Evolutionary conservation across 2,113 vertebrate genomes (phyloP), one percentile per base, ranked within the genome.

Genomic region (Alouatta palliata): DNA sequence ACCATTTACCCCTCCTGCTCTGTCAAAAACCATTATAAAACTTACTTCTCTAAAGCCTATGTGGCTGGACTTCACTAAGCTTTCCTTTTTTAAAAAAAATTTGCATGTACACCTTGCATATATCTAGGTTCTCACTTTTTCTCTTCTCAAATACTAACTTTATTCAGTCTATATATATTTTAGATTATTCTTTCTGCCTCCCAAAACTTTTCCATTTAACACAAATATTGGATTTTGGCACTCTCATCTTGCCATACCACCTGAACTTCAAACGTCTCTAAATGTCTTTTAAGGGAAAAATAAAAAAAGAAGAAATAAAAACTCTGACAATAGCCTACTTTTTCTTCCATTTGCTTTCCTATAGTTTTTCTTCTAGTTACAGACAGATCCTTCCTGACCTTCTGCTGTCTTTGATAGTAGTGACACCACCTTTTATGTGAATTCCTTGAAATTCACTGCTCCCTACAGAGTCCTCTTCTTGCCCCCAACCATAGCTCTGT

Each of bases 231-330:
- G 66, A 52, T 66, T 94, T 84, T 49, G 90, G 81, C 21, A 70
- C 14, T 61, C 25, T 83, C 23, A 58, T 35, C 66, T 91, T 87
- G 40, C n/a, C 13, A 87, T 7, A 47, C 2, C 37, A 32, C 32
- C 25, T 40, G 40, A 92, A 40, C 52, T 87, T 75, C 54, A 96
- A 70, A 76, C 4, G n/a, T 56, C 40, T 81, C 40, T 56, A 82
- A 91, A 45, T 25, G 43, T 8, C 45, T 86, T 87, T 92, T 91
- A 87, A 94, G 40, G 47, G n/a, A 84, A 94, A 32, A 79, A 64
- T 30, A 13, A 92, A 87, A 91, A 13, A 9, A 47, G 84, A 83
- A 87, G 9, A 77, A 81, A 64, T 10, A 11, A 58, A 77, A 83
- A 71, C 1, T 40, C n/a, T 79, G 37, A 68, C 1, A 35, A 71